phyloP scores from a whole-genome alignment of 2,888 invertebrate species.

The Aspidapion aeneum region DNA sequence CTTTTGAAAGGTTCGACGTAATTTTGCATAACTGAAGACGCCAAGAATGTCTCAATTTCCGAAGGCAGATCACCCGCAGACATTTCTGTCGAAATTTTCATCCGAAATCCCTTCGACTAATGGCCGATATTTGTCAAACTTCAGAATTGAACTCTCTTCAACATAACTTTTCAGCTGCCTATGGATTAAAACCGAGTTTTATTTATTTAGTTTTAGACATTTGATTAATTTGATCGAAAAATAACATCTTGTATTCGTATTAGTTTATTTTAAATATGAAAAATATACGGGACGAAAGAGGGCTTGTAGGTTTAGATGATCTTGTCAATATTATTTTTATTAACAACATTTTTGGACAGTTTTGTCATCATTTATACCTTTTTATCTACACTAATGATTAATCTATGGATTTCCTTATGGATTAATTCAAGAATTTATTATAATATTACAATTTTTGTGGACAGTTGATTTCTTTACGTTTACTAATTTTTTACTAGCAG shows the following conservation, averaged over 20 bases:
- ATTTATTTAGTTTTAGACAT: background rate
- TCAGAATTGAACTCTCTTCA: background rate
- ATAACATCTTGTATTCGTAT: too few species aligned
- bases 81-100: background rate
- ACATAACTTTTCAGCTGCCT: conserved; percentile 2
- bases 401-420: too few species aligned
- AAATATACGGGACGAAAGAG: background rate
- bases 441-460: too few species aligned
- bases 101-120: background rate
- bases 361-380: too few species aligned
- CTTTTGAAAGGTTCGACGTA: conserved; percentile 13
- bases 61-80: background rate
- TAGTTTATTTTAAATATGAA: background rate
- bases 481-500: too few species aligned
- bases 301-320: background rate
- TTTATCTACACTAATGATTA: too few species aligned
- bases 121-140: conserved; percentile 1
- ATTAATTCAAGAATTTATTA: too few species aligned
- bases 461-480: too few species aligned
- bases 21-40: conserved; percentile 22
- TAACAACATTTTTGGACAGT: too few species aligned
- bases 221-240: background rate
- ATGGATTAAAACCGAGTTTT: background rate
- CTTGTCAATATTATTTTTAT: too few species aligned
- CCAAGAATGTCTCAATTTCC: conserved; percentile 21